Evolutionary conservation across 1,140 invertebrate genomes (phyloP).

Genomic region (Plectrocnemia conspersa): DNA sequence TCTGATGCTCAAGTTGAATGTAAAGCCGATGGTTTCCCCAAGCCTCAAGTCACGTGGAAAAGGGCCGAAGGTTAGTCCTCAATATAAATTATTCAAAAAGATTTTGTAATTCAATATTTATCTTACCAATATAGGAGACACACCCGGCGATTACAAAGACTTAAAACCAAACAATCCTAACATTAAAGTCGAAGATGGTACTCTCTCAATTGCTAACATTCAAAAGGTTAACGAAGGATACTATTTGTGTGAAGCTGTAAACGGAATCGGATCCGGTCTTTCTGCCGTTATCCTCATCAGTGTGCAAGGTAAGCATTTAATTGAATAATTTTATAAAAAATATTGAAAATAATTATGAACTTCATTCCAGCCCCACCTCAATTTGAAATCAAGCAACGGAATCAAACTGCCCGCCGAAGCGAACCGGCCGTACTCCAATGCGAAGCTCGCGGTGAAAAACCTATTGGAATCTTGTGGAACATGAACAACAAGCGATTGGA

Average conservation of each 20-base stretch:
- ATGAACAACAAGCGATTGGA: slow-evolving; percentile 89
- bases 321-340: neutral
- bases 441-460: slow-evolving; percentile 94
- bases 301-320: slow-evolving; percentile 70
- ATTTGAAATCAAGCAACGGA: slow-evolving; percentile 87
- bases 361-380: slow-evolving; percentile 74
- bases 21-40: slow-evolving; percentile 92
- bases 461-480: slow-evolving; percentile 93
- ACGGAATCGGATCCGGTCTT: slow-evolving; percentile 90
- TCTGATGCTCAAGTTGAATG: slow-evolving; percentile 90
- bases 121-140: slow-evolving; percentile 60
- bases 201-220: slow-evolving; percentile 80
- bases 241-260: slow-evolving; percentile 93
- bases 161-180: slow-evolving; percentile 83
- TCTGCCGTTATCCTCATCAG: slow-evolving; percentile 89
- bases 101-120: slow-evolving; percentile 16
- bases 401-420: slow-evolving; percentile 82
- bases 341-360: slow-evolving; percentile 5
- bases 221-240: slow-evolving; percentile 91
- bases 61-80: slow-evolving; percentile 75
- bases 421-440: slow-evolving; percentile 91
- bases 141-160: slow-evolving; percentile 87
- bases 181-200: slow-evolving; percentile 87
- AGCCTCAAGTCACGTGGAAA: slow-evolving; percentile 91
- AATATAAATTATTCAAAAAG: slow-evolving; percentile 6